A percentile compares a stretch with the other conserved stretches of the same genome.
phyloP scores from a whole-genome alignment of 2,888 invertebrate genomes.

The Arctia plantaginis region DNA sequence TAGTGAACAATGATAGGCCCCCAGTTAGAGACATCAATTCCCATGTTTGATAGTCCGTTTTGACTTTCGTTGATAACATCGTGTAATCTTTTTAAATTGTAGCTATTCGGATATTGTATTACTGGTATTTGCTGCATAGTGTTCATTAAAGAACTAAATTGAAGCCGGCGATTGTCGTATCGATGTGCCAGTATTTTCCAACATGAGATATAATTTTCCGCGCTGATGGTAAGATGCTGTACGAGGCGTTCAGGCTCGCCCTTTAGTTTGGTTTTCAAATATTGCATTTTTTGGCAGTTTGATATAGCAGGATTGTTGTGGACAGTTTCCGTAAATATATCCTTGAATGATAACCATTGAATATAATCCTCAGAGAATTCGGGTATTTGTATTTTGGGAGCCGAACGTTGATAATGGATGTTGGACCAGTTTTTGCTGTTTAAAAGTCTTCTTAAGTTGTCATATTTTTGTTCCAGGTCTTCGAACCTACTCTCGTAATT shows the following conservation, averaged over 20 bases:
- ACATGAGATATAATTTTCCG: slow-evolving; percentile 5
- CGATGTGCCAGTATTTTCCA: slow-evolving; percentile 5
- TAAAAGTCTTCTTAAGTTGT: background rate
- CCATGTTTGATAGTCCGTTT: slow-evolving; percentile 18
- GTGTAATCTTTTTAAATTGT: slow-evolving; percentile 10
- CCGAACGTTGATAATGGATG: background rate
- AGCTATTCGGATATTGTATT: background rate
- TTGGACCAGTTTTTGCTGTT: no score
- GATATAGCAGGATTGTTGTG: background rate
- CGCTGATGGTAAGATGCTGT: slow-evolving; percentile 2
- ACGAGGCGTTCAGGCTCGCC: slow-evolving; percentile 3
- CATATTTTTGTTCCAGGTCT: background rate
- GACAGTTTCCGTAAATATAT: background rate
- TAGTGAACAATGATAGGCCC: slow-evolving; percentile 21
- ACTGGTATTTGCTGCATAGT: background rate
- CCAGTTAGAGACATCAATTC: slow-evolving; percentile 6
- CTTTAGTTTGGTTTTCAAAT: slow-evolving; percentile 1
- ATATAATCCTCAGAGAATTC: background rate
- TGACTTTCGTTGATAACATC: slow-evolving; percentile 17
- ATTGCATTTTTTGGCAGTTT: slow-evolving; percentile 10
- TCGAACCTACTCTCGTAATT: background rate
- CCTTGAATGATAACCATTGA: background rate
- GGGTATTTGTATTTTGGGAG: background rate
- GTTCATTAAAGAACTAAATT: slow-evolving; percentile 8
- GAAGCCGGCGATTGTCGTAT: slow-evolving; percentile 3